Percentiles rank a stretch among this genome's conserved stretches.
These are phyloP conservation scores for Keiferia lycopersicella DNA, from an alignment of 2,888 invertebrate species.

Conservation along the genomic window DNA sequence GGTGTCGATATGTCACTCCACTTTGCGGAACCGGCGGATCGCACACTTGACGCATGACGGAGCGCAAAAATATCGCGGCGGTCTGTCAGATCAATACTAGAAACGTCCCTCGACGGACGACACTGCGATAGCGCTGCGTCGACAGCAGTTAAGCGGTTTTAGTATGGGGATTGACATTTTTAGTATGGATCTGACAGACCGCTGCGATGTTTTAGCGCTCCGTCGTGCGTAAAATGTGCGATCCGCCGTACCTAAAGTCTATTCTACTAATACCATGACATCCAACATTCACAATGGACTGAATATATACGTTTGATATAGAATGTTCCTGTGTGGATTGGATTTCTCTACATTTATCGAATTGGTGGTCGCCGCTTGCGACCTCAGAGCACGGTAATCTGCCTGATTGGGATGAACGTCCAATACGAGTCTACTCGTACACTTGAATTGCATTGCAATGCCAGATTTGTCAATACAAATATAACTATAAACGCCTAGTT, in stretches of 20 bases:
- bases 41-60: too few species aligned
- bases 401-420: background rate
- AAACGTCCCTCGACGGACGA: too few species aligned
- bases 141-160: too few species aligned
- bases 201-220: too few species aligned
- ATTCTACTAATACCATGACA: constrained; percentile 23
- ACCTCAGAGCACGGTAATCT: background rate
- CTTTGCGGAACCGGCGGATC: constrained; percentile 11
- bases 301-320: constrained; percentile 5
- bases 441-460: background rate
- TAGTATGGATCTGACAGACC: too few species aligned
- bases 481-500: too few species aligned
- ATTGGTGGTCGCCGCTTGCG: constrained; percentile 30
- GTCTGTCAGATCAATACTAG: too few species aligned
- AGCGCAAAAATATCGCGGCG: too few species aligned
- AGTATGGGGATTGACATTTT: too few species aligned
- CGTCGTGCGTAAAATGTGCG: too few species aligned
- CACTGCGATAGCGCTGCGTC: too few species aligned
- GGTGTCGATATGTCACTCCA: constrained; percentile 34
- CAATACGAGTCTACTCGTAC: background rate
- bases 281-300: background rate
- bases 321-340: background rate
- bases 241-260: constrained; percentile 30
- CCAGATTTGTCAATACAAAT: background rate
- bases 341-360: background rate